Percentiles rank a stretch among this genome's conserved stretches.
These are phyloP conservation scores for Adelosebastes latens DNA, from an alignment of 2,797 vertebrate genomes.

Conservation along the genomic window DNA sequence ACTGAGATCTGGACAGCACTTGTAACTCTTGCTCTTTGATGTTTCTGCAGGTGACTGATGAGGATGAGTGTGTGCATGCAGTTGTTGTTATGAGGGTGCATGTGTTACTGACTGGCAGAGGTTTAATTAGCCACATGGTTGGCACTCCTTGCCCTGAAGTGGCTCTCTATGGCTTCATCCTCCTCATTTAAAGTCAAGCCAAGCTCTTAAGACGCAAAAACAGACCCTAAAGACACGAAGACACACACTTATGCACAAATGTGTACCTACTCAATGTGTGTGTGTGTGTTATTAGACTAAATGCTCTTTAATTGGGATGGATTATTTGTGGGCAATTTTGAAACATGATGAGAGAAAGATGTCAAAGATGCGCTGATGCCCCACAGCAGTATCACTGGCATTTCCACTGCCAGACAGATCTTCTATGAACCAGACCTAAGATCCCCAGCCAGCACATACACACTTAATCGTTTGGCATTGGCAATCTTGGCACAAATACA, in stretches of 20 bases:
- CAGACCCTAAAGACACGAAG: conserved; percentile 58
- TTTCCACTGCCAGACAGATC: conserved; percentile 39
- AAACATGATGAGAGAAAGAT: conserved; percentile 66
- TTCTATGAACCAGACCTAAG: conserved; percentile 37
- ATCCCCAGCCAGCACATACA: conserved; percentile 43
- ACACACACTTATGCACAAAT: neutral
- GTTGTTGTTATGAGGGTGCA: conserved; percentile 1
- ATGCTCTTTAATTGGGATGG: conserved; percentile 21
- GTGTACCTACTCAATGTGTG: neutral
- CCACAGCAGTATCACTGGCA: conserved; percentile 43
- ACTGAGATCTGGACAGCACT: conserved; percentile 17
- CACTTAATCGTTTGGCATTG: conserved; percentile 31
- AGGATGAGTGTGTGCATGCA: conserved; percentile 36
- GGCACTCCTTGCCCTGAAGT: conserved; percentile 64
- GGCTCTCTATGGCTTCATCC: conserved; percentile 27
- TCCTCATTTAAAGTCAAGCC: conserved; percentile 42
- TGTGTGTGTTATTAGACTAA: conserved; percentile 15
- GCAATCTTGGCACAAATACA: conserved; percentile 42
- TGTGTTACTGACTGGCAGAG: conserved; percentile 42
- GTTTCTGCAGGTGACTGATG: conserved; percentile 23
- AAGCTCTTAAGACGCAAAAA: conserved; percentile 55
- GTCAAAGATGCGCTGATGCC: conserved; percentile 38
- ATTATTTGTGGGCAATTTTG: conserved; percentile 49
- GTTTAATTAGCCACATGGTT: conserved; percentile 50
- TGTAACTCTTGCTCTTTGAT: conserved; percentile 32